Conservation (phyloP, 2,888 invertebrate species). For the Lutraria lutraria region DNA sequence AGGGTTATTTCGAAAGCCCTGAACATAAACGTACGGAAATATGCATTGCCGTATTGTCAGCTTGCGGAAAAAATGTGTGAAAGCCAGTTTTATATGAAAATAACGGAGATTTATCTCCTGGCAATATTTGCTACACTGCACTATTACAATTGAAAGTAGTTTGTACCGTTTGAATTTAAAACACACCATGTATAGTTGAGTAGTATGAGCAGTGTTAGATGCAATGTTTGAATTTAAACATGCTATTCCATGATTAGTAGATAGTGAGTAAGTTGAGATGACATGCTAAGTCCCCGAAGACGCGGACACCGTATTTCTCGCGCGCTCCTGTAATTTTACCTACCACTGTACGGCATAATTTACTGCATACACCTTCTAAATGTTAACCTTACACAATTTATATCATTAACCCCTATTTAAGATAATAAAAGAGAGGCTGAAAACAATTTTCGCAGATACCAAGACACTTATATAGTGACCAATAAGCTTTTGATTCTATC, state of each 20-base stretch:
- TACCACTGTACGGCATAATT: not conserved
- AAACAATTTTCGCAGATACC: not conserved
- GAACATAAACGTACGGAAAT: not conserved
- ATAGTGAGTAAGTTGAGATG: not conserved
- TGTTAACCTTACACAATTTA: not conserved
- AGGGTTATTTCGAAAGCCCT: not conserved
- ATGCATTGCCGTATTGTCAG: not conserved
- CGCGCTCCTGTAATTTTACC: not conserved
- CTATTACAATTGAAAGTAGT: slow-evolving; percentile 15
- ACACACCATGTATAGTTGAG: slow-evolving; percentile 8
- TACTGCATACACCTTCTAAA: not conserved
- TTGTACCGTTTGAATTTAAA: slow-evolving; percentile 38
- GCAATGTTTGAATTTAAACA: not conserved
- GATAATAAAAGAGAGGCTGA: not conserved
- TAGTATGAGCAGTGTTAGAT: not conserved
- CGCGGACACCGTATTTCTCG: not conserved
- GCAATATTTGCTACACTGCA: not conserved
- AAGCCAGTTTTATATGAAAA: slow-evolving; percentile 46
- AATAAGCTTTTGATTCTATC: not conserved
- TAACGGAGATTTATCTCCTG: slow-evolving; percentile 43
- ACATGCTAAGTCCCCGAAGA: not conserved
- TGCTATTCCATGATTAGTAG: not conserved
- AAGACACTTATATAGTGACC: not conserved
- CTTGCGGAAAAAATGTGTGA: slow-evolving; percentile 3
- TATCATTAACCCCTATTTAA: not conserved